Evolutionary conservation across 2,113 vertebrate species (phyloP).

Genomic region (Sebastes schlegelii): DNA sequence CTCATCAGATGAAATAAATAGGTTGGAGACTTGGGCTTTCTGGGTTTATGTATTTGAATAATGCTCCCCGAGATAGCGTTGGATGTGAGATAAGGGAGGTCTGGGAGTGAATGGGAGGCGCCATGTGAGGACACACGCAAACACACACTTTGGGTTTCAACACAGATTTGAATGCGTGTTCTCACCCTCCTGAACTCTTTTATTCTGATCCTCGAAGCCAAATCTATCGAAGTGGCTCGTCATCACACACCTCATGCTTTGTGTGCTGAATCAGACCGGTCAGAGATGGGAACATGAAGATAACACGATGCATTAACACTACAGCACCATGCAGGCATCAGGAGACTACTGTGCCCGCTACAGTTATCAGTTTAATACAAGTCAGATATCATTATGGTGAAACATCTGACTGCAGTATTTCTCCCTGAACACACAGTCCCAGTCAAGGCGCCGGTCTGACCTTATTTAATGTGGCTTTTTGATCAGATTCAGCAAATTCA

Average conservation of each 20-base stretch:
- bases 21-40: conserved; percentile 5
- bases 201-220: not conserved
- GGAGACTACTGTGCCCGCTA: not conserved
- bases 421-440: not conserved
- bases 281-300: conserved; percentile 20
- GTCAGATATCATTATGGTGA: not conserved
- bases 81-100: conserved; percentile 7
- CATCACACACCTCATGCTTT: not conserved
- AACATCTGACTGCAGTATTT: not conserved
- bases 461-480: not conserved
- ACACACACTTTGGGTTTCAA: conserved; percentile 27
- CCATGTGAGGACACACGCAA: not conserved
- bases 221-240: not conserved
- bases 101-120: too few species aligned
- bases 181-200: not conserved
- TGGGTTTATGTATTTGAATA: conserved; percentile 29
- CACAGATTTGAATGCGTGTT: conserved; percentile 10
- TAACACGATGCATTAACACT: not conserved
- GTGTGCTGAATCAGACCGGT: conserved; percentile 26
- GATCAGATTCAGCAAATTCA: not conserved
- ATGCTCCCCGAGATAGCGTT: not conserved
- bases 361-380: not conserved
- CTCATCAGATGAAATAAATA: conserved; percentile 16
- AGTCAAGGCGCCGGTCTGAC: not conserved
- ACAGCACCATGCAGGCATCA: not conserved